Conservation (phyloP, 2,113 vertebrate genomes). For the Halcyon malimbica region DNA sequence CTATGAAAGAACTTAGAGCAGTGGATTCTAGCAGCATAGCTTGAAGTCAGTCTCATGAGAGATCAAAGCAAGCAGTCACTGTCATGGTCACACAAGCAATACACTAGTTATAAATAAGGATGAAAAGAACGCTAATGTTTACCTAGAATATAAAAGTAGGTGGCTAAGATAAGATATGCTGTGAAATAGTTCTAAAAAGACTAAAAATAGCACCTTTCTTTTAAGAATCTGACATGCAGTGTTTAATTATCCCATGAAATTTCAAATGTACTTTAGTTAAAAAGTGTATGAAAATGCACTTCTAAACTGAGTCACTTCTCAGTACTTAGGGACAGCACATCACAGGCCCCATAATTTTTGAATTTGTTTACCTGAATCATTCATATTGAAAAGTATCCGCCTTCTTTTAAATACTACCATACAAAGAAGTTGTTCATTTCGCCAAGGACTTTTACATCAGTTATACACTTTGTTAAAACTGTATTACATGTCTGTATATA, state of each 20-base stretch:
- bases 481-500: not conserved
- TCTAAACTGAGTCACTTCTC: not conserved
- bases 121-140: constrained; percentile 11
- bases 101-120: not conserved
- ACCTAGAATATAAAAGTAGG: not conserved
- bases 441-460: not conserved
- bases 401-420: not conserved
- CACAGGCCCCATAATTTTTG: not conserved
- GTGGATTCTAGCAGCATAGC: not conserved
- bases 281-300: not conserved
- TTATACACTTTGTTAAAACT: not conserved
- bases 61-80: not conserved
- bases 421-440: not conserved
- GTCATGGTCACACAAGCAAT: not conserved
- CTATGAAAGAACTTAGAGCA: not conserved
- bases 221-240: not conserved
- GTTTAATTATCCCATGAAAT: not conserved
- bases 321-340: not conserved
- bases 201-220: not conserved
- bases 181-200: not conserved
- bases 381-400: not conserved
- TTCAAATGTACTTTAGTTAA: not conserved
- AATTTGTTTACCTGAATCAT: not conserved
- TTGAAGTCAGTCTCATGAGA: not conserved
- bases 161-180: not conserved